Percentiles rank a stretch among this genome's conserved stretches.
phyloP scores from a whole-genome alignment of 2,888 invertebrate genomes.

The Agrochola litura region DNA sequence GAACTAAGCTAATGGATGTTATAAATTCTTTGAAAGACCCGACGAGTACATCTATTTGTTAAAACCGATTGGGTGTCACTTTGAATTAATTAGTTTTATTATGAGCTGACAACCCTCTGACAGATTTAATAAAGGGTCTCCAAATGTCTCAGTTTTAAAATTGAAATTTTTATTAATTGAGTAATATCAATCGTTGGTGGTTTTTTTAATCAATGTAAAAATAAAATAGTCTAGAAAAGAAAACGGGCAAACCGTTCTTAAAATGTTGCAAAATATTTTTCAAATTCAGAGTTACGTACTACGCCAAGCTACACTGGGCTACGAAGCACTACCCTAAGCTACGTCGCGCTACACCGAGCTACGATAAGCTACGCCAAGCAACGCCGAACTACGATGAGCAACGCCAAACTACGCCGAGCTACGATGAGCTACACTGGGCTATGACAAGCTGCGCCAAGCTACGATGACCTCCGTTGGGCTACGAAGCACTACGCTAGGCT shows the following conservation, averaged over 20 bases:
- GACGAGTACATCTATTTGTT: constrained; percentile 47
- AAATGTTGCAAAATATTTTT: neutral
- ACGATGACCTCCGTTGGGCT: no score
- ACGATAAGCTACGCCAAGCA: no score
- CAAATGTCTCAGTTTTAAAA: constrained; percentile 10
- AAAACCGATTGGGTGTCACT: constrained; percentile 53
- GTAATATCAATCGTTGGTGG: neutral
- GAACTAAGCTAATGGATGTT: constrained; percentile 62
- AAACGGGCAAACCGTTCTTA: neutral
- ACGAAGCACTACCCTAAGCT: neutral
- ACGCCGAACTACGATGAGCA: no score
- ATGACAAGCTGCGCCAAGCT: no score
- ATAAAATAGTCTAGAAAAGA: neutral
- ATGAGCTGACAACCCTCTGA: constrained; percentile 35
- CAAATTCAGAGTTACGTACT: neutral
- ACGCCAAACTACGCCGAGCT: no score
- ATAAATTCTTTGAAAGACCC: constrained; percentile 63
- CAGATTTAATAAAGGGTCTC: constrained; percentile 37
- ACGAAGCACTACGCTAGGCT: no score
- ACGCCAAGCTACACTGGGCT: neutral
- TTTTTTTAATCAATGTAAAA: neutral
- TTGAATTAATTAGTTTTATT: constrained; percentile 49
- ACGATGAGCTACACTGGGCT: no score
- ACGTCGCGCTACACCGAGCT: neutral
- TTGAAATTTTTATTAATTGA: constrained; percentile 9